Conservation (phyloP, 2,888 invertebrate species). For the Amorpha juglandis region DNA sequence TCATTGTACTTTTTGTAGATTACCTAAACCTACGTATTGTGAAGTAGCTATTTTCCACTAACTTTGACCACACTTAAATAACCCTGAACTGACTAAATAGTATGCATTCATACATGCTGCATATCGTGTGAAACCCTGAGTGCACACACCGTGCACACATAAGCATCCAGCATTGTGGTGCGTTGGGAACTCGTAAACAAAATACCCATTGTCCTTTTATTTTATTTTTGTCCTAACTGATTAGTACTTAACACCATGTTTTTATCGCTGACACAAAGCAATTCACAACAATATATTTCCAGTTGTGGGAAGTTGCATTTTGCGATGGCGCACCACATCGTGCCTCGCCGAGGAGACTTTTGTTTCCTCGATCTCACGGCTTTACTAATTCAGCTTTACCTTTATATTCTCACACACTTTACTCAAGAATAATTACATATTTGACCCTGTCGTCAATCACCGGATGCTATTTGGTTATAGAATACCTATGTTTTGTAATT, state of each 20-base stretch:
- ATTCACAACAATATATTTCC: constrained; percentile 65
- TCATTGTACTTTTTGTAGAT: too few species aligned
- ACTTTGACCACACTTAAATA: constrained; percentile 34
- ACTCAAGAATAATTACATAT: constrained; percentile 69
- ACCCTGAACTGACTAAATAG: constrained; percentile 41
- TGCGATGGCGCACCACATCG: constrained; percentile 46
- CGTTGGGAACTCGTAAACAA: constrained; percentile 62
- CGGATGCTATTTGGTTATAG: background rate
- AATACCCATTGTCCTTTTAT: constrained; percentile 72
- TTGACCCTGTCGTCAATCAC: constrained; percentile 43
- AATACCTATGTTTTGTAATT: background rate
- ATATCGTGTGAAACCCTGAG: constrained; percentile 59
- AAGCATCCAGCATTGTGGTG: constrained; percentile 55
- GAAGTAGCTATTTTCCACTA: background rate
- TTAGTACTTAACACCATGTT: constrained; percentile 70
- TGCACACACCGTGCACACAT: constrained; percentile 42
- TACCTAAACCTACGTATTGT: too few species aligned
- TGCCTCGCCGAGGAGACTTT: constrained; percentile 49
- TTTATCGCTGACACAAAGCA: constrained; percentile 71
- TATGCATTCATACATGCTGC: constrained; percentile 35
- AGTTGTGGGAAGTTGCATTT: constrained; percentile 72
- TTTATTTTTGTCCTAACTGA: constrained; percentile 67
- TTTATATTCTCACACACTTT: constrained; percentile 69
- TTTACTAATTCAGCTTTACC: constrained; percentile 54
- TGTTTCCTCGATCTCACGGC: constrained; percentile 71